A percentile compares a stretch with the other conserved stretches of the same genome.
These are phyloP conservation scores for Zoroaster sp. DNA, from an alignment of 53 echinoderm and acorn worm genomes.

Conservation along the genomic window DNA sequence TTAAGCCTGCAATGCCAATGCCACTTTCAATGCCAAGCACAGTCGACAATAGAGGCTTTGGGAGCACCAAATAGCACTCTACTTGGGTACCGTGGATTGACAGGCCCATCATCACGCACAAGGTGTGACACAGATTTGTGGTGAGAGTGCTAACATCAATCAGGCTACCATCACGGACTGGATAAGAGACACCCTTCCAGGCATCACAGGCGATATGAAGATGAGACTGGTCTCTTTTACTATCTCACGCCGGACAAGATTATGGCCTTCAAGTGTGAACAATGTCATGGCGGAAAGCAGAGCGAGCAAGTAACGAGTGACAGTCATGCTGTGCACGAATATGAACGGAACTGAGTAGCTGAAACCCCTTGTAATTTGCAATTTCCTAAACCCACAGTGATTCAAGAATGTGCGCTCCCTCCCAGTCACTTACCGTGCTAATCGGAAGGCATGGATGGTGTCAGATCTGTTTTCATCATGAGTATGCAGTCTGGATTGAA, in stretches of 20 bases:
- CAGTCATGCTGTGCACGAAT: conserved; percentile 59
- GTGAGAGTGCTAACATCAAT: neutral
- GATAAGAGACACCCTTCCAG: neutral
- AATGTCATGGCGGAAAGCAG: conserved; percentile 44
- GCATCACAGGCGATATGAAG: neutral
- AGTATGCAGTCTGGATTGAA: conserved; percentile 27
- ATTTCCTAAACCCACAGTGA: too few relatives aligned
- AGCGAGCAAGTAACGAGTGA: conserved; percentile 59
- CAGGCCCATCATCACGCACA: too few relatives aligned
- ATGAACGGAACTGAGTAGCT: conserved; percentile 57
- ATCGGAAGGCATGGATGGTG: conserved; percentile 63
- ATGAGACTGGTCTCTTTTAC: conserved; percentile 62
- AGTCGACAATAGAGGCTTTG: conserved; percentile 52
- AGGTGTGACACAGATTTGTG: neutral
- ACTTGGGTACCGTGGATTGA: too few relatives aligned
- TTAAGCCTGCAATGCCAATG: too few relatives aligned
- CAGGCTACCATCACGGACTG: neutral
- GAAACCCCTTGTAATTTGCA: conserved; percentile 59
- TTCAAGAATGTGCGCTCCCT: conserved; percentile 24
- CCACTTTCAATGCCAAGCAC: conserved; percentile 19
- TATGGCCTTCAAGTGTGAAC: conserved; percentile 8
- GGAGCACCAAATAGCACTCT: conserved; percentile 42
- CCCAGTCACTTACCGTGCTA: conserved; percentile 34
- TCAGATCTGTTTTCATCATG: conserved; percentile 35
- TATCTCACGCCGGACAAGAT: conserved; percentile 44